Percentiles rank a stretch among this genome's conserved stretches.
phyloP scores from a whole-genome alignment of 2,797 vertebrate genomes.

The Monodelphis domestica region DNA sequence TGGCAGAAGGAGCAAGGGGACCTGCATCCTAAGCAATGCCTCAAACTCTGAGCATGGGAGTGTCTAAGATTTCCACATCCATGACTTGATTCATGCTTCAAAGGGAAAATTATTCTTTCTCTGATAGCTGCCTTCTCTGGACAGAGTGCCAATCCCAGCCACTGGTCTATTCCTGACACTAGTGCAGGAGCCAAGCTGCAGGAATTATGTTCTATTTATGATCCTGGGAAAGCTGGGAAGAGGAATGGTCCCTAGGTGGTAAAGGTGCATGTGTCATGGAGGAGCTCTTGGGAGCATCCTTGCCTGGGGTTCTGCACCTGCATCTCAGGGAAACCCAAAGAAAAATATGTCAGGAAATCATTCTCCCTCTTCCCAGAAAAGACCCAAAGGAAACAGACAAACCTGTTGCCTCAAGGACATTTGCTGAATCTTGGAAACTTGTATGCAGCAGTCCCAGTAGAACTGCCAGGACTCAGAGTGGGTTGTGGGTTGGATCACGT shows the following conservation, averaged over 20 bases:
- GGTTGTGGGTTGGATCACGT: too few relatives aligned
- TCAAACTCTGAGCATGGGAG: not conserved
- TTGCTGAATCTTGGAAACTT: not conserved
- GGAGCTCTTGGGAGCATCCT: not conserved
- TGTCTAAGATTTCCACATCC: not conserved
- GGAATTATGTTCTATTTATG: not conserved
- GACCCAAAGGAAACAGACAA: not conserved
- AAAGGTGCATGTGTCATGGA: not conserved
- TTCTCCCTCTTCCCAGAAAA: not conserved
- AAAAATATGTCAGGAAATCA: not conserved
- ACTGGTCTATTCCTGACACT: too few relatives aligned
- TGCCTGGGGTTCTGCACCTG: not conserved
- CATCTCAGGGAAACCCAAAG: not conserved
- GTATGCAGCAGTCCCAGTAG: not conserved
- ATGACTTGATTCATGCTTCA: not conserved
- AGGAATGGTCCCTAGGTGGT: not conserved
- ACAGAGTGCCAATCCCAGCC: not conserved
- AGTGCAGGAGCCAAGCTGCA: not conserved
- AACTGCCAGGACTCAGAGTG: not conserved
- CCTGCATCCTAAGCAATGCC: not conserved
- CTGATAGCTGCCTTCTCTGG: not conserved
- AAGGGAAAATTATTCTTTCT: not conserved
- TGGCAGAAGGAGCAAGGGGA: not conserved
- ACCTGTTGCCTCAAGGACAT: not conserved
- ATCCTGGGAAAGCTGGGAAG: not conserved